Conservation (phyloP, 2,888 invertebrate genomes). For the Rosalia funebris region DNA sequence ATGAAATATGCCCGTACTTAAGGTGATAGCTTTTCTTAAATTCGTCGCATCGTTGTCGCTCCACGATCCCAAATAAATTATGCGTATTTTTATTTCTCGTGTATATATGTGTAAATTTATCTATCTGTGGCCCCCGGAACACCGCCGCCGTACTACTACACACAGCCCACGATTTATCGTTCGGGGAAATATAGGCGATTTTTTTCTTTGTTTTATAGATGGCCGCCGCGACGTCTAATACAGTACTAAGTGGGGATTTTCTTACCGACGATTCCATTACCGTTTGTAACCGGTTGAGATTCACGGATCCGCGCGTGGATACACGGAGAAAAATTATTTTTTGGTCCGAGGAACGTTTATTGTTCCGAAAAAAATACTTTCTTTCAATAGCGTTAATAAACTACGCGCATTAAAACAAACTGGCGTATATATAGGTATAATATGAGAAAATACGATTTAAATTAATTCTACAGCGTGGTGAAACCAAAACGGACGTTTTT, state of each 20-base stretch:
- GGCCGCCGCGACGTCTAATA: constrained; percentile 38
- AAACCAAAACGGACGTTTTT: too few relatives aligned
- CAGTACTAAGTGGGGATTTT: constrained; percentile 25
- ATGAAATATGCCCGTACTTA: constrained; percentile 66
- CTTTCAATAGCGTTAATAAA: too few relatives aligned
- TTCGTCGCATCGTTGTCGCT: constrained; percentile 61
- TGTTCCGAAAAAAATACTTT: too few relatives aligned
- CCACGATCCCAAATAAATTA: constrained; percentile 62
- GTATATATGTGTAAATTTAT: constrained; percentile 59
- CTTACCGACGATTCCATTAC: constrained; percentile 20
- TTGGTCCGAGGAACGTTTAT: too few relatives aligned
- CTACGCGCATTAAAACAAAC: too few relatives aligned
- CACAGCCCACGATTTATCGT: constrained; percentile 45
- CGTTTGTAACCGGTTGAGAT: too few relatives aligned
- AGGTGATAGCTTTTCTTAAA: constrained; percentile 66
- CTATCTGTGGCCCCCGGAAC: constrained; percentile 50
- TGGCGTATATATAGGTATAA: too few relatives aligned
- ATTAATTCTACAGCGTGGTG: too few relatives aligned
- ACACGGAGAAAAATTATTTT: too few relatives aligned
- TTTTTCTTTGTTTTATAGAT: constrained; percentile 45
- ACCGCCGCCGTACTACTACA: constrained; percentile 37
- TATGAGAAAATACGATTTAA: too few relatives aligned
- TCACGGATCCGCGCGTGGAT: too few relatives aligned
- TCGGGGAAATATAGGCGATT: constrained; percentile 45
- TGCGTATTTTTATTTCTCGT: constrained; percentile 57